These are phyloP conservation scores for Isaurus tuberculatus DNA, from an alignment of 92 coral and sea anemone genomes.

Conservation along the genomic window DNA sequence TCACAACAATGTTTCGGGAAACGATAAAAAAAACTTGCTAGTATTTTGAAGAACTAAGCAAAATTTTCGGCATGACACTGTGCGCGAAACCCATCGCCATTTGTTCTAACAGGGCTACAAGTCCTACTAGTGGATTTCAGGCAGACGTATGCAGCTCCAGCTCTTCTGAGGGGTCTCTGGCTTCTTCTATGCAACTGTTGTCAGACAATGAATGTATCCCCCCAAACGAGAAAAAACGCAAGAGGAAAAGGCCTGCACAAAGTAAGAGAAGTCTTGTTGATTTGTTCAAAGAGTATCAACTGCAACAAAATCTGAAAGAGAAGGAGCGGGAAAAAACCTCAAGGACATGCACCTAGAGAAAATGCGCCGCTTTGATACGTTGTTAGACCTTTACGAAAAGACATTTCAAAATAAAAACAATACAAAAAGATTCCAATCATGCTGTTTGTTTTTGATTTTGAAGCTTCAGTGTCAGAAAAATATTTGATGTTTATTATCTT, in stretches of 20 bases:
- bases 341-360: constrained; percentile 7
- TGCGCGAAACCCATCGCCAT: constrained; percentile 53
- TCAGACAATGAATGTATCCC: too few relatives aligned
- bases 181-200: too few relatives aligned
- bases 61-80: constrained; percentile 57
- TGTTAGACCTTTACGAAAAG: neutral
- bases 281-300: neutral
- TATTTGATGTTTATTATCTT: too few relatives aligned
- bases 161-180: neutral
- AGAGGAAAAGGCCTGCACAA: too few relatives aligned
- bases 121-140: too few relatives aligned
- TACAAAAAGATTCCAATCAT: too few relatives aligned
- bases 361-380: neutral
- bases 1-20: constrained; percentile 59
- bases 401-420: neutral
- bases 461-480: too few relatives aligned
- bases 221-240: too few relatives aligned
- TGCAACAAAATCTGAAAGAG: neutral
- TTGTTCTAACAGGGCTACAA: constrained; percentile 48
- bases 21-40: constrained; percentile 49
- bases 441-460: too few relatives aligned
- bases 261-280: neutral
- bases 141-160: neutral
- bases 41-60: constrained; percentile 56
- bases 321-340: neutral